Conservation (phyloP, 2,113 vertebrate species). For the Thalassarche chlororhynchos region DNA sequence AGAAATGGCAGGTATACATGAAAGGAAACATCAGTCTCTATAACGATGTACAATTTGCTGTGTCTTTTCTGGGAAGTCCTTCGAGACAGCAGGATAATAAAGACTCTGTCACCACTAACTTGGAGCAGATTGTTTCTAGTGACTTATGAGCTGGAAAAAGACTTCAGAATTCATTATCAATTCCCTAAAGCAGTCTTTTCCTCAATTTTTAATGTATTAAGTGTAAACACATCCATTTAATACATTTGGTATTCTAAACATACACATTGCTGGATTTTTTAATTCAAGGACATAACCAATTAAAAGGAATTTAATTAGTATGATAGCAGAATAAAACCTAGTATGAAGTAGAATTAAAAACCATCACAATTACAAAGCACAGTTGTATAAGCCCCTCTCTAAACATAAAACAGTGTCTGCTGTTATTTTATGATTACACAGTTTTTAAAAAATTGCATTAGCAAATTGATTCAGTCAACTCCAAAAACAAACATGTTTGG, state of each 20-base stretch:
- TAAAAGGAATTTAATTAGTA: slow-evolving; percentile 19
- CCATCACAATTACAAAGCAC: background rate
- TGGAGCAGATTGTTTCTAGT: slow-evolving; percentile 8
- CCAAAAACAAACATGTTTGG: background rate
- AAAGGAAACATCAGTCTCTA: background rate
- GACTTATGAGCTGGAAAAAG: background rate
- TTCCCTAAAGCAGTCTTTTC: background rate
- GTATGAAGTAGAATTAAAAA: slow-evolving; percentile 39
- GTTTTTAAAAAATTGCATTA: background rate
- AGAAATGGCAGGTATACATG: background rate
- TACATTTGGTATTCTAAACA: slow-evolving; percentile 32
- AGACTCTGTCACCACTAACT: background rate
- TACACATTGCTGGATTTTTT: background rate
- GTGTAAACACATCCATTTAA: slow-evolving; percentile 11
- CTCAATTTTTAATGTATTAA: slow-evolving; percentile 7
- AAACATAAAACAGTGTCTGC: background rate
- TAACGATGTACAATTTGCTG: background rate
- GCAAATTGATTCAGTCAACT: background rate
- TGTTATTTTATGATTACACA: background rate
- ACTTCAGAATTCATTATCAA: background rate
- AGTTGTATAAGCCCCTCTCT: background rate
- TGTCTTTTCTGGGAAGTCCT: background rate
- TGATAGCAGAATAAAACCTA: background rate
- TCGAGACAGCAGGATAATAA: background rate
- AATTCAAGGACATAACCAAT: slow-evolving; percentile 40